These are phyloP conservation scores for Brachyhypopomus occidentalis DNA, from an alignment of 2,113 vertebrate species.

Conservation along the genomic window DNA sequence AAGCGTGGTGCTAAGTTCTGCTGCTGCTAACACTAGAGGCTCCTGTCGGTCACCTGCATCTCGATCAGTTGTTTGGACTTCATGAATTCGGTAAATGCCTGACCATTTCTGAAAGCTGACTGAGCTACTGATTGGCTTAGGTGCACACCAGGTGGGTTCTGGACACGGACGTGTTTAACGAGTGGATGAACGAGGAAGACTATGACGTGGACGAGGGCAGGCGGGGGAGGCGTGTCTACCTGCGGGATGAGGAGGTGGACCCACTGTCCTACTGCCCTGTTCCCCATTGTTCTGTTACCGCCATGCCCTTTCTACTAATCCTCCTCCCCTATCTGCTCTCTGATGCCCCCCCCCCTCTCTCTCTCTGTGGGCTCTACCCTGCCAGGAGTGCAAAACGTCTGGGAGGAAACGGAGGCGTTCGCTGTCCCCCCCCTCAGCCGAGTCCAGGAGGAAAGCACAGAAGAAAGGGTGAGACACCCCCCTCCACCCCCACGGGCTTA, in stretches of 20 bases:
- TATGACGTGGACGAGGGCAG: constrained; percentile 91
- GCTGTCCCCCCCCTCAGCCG: constrained; percentile 85
- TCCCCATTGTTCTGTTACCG: too few relatives aligned
- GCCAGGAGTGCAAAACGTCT: constrained; percentile 81
- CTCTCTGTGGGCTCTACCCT: not conserved
- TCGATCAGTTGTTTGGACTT: too few relatives aligned
- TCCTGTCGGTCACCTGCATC: too few relatives aligned
- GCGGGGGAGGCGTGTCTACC: constrained; percentile 80
- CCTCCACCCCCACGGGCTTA: too few relatives aligned
- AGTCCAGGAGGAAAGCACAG: constrained; percentile 88
- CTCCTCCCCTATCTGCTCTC: too few relatives aligned
- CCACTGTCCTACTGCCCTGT: too few relatives aligned
- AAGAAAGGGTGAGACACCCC: constrained; percentile 85
- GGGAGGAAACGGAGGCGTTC: constrained; percentile 90
- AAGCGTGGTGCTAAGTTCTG: too few relatives aligned
- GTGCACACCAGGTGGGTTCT: constrained; percentile 91
- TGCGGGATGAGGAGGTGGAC: constrained; percentile 84
- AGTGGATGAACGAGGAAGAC: constrained; percentile 99
- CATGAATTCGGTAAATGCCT: too few relatives aligned
- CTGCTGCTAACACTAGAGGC: too few relatives aligned
- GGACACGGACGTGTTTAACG: constrained; percentile 90
- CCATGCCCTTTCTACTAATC: too few relatives aligned
- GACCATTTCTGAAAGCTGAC: too few relatives aligned
- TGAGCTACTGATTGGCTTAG: constrained; percentile 61
- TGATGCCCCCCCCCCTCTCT: too few relatives aligned